Evolutionary conservation across 2,888 invertebrate species (phyloP), one percentile per base, ranked within the genome.

Genomic region (Phymatocera aterrima): DNA sequence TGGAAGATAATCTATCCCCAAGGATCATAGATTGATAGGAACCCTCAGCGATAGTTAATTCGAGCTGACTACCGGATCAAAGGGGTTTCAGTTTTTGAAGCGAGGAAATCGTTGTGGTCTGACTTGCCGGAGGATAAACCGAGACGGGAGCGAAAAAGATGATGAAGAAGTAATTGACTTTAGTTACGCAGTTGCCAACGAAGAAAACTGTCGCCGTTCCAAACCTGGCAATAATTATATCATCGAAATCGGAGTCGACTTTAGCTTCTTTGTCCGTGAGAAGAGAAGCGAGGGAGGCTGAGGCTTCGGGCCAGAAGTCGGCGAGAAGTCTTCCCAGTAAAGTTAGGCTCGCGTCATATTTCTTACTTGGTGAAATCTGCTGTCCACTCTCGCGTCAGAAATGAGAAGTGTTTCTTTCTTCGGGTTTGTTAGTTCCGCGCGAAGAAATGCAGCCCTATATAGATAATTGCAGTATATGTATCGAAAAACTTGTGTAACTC

Each of bases 1-100:
- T 6, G 48, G 18, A 21, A 28, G 51, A 72, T 72, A 72, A 72
- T 72, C 72, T 72, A 72, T 72, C 72, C 72, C 72, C 72, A 18
- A 72, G 72, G 51, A 72, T 51, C 34, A 72, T 10, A 34, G 72
- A 72, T 51, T 72, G 51, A 72, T 72, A 72, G 72, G 5, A 72
- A 34, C 51, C 72, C 72, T 8, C 34, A 18, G n/a, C 24, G 72
- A 51, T 72, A 48, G 48, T 48, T 51, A 34, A 72, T 72, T 72
- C 18, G 18, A n/a, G 48, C 51, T 72, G 72, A 72, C 72, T 34
- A 24, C n/a, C n/a, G n/a, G 72, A 72, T 43, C n/a, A 72, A 72
- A 48, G 51, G 18, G 72, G n/a, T n/a, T 72, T 18, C 18, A 34
- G 51, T 72, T 72, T 72, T 72, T 24, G 6, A 6, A 28, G 15